Conservation (phyloP, 2,888 invertebrate genomes). For the Leistus spinibarbis region DNA sequence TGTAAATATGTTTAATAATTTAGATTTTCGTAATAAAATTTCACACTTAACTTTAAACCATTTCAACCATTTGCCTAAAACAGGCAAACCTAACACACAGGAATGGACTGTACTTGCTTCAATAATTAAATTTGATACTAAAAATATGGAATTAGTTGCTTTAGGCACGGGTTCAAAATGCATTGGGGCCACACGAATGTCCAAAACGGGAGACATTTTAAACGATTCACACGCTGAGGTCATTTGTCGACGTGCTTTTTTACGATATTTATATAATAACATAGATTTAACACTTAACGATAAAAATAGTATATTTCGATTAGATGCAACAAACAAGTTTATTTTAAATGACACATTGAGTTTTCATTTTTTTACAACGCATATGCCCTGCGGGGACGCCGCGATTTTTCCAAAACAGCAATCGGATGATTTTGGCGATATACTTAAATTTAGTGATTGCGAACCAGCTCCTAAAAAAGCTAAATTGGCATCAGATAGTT, state of each 20-base stretch:
- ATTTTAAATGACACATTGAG: constrained; percentile 63
- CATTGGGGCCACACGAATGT: constrained; percentile 73
- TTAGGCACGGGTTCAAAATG: constrained; percentile 93
- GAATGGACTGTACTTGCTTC: constrained; percentile 89
- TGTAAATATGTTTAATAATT: constrained; percentile 18
- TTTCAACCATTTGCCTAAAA: constrained; percentile 71
- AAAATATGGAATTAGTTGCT: constrained; percentile 69
- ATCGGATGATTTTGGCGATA: constrained; percentile 48
- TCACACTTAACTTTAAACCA: constrained; percentile 65
- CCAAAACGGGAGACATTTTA: constrained; percentile 70
- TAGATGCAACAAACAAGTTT: constrained; percentile 55
- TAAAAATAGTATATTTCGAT: constrained; percentile 52
- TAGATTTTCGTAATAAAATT: constrained; percentile 51
- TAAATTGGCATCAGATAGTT: constrained; percentile 56
- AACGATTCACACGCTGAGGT: constrained; percentile 95
- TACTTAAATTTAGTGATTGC: constrained; percentile 15
- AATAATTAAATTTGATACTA: constrained; percentile 64
- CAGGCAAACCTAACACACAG: constrained; percentile 74
- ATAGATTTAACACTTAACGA: constrained; percentile 56
- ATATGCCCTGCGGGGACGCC: constrained; percentile 93
- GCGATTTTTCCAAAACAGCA: constrained; percentile 74
- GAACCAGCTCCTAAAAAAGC: constrained; percentile 43
- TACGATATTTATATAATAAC: constrained; percentile 76
- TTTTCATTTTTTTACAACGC: constrained; percentile 86
- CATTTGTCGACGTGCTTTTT: constrained; percentile 79